Evolutionary conservation across 2,888 invertebrate genomes (phyloP), one percentile per base, ranked within the genome.

Genomic region (Hedya salicella): DNA sequence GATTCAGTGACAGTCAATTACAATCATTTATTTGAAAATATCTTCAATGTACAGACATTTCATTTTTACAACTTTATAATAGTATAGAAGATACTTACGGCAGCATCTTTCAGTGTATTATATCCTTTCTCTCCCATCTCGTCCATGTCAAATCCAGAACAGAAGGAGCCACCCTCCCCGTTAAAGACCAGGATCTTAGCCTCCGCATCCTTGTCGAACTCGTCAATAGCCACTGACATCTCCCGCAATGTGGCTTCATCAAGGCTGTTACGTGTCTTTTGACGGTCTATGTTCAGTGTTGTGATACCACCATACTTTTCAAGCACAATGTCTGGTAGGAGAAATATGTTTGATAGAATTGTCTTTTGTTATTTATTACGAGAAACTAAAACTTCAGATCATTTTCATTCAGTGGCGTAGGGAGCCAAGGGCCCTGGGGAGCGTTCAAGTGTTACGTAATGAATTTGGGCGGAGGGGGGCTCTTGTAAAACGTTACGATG

Each of bases 81-180:
- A n/a, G n/a, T n/a, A n/a, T n/a, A n/a, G n/a, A n/a, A n/a, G 52
- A 4, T 54, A 75, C 88, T 85, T 71, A 93, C 92, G 3, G 88
- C 81, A 67, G 89, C 88, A 83, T 92, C 89, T 40, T 81, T 83
- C 19, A 91, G 63, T 21, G 79, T 78, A 67, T 85, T 84, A 69
- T 81, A 93, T 70, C 87, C 91, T 66, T 84, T 93, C 67, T 77
- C 81, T 44, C 71, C 94, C 62, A 98, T 89, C 79, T 98, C 96
- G 59, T 95, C 93, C 59, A 98, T 93, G 86, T 99, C 98, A 82
- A 95, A 97, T 0, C 99, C 99, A 2, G 98, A 95, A 85, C 98
- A 98, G 86, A 99, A 99, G 64, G 96, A 96, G 0, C 98, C 98
- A n/a, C 98, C 98, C 77, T 95, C 94, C 6, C 99, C 99, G 83